phyloP scores from a whole-genome alignment of 2,113 vertebrate species.

The Jaculus jaculus region DNA sequence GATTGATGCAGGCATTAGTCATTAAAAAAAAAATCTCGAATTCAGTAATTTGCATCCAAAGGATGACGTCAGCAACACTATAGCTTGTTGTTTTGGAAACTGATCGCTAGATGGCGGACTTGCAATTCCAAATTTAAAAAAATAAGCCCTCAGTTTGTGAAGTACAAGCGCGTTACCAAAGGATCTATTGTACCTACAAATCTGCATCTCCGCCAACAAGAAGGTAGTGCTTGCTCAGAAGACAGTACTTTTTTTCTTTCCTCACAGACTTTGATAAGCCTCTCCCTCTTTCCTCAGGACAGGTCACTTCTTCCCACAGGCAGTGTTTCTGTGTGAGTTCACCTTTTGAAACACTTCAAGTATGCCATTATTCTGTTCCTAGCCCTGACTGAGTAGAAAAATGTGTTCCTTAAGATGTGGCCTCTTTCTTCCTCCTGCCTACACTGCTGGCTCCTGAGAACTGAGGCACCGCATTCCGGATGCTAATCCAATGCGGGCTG shows the following conservation, averaged over 20 bases:
- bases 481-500: neutral
- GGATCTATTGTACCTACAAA: constrained; percentile 67
- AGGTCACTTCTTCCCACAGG: constrained; percentile 47
- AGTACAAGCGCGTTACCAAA: constrained; percentile 45
- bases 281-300: constrained; percentile 58
- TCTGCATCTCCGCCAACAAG: neutral
- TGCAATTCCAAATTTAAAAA: constrained; percentile 83
- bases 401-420: neutral
- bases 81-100: neutral
- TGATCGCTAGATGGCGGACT: constrained; percentile 86
- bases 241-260: constrained; percentile 54
- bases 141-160: neutral
- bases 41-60: constrained; percentile 57
- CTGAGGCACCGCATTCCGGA: neutral
- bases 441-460: neutral
- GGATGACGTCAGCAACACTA: constrained; percentile 54
- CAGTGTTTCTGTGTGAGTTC: constrained; percentile 33
- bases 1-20: constrained; percentile 70
- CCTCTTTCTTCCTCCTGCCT: constrained; percentile 36
- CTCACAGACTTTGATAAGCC: constrained; percentile 43
- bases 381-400: neutral
- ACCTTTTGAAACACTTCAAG: constrained; percentile 51
- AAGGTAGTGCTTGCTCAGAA: constrained; percentile 12
- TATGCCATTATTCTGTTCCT: neutral
- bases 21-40: constrained; percentile 30